phyloP scores from a whole-genome alignment of 1,140 invertebrate species.

The Plectrocnemia conspersa region DNA sequence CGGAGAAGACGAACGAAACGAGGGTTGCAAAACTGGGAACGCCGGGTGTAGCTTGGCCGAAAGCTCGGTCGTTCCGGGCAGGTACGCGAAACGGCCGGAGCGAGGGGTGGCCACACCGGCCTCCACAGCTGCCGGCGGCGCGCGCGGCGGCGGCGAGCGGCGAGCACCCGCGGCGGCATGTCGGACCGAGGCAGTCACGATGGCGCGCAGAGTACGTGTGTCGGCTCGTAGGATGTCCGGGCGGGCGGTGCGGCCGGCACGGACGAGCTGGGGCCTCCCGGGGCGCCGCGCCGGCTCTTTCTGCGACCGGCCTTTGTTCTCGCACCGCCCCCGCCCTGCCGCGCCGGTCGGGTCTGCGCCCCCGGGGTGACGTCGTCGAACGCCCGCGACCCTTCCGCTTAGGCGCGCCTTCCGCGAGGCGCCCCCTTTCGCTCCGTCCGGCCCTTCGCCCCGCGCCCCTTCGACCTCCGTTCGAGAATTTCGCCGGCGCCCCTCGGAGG shows the following conservation, averaged over 20 bases:
- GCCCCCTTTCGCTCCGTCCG: background rate
- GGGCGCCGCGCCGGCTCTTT: background rate
- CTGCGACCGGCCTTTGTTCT: background rate
- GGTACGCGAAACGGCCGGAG: background rate
- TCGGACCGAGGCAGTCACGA: constrained; percentile 38
- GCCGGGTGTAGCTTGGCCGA: too few species aligned
- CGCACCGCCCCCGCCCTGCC: background rate
- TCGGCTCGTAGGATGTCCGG: constrained; percentile 2
- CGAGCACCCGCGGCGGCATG: constrained; percentile 42
- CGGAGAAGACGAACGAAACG: too few species aligned
- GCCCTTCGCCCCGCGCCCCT: background rate
- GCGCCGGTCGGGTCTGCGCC: background rate
- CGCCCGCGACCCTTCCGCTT: background rate
- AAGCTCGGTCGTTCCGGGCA: constrained; percentile 33
- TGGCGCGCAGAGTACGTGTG: constrained; percentile 7
- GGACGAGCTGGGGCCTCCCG: too few species aligned
- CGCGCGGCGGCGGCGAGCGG: constrained; percentile 42
- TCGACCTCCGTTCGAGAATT: background rate
- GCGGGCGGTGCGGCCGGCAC: background rate
- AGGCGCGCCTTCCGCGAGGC: background rate
- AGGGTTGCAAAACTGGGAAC: too few species aligned
- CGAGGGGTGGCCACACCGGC: constrained; percentile 28
- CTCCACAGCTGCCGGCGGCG: constrained; percentile 42
- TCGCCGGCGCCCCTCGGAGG: background rate
- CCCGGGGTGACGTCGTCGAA: background rate